phyloP scores from a whole-genome alignment of 2,888 invertebrate genomes.

The Melinaea marsaeus region DNA sequence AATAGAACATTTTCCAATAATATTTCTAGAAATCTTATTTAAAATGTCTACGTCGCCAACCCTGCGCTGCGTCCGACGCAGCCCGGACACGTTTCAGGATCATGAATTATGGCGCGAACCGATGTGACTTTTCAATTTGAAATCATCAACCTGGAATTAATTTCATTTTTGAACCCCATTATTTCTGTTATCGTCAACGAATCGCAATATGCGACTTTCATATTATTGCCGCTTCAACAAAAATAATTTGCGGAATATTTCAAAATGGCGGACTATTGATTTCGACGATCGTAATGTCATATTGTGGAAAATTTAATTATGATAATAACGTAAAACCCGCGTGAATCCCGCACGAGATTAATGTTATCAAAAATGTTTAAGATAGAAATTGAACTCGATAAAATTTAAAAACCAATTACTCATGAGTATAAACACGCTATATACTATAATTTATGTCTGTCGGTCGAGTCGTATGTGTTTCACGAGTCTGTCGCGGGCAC shows the following conservation, averaged over 20 bases:
- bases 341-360: no score
- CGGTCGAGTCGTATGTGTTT: slow-evolving; percentile 49
- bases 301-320: background rate
- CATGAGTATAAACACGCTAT: background rate
- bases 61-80: slow-evolving; percentile 67
- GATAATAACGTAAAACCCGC: no score
- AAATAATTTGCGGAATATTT: slow-evolving; percentile 55
- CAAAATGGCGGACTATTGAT: slow-evolving; percentile 25
- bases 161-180: slow-evolving; percentile 78
- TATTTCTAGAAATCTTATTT: background rate
- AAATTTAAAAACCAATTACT: slow-evolving; percentile 21
- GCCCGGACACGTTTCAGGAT: slow-evolving; percentile 77
- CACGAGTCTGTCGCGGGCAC: slow-evolving; percentile 70
- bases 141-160: slow-evolving; percentile 79
- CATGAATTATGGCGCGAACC: slow-evolving; percentile 78
- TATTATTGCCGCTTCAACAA: slow-evolving; percentile 70
- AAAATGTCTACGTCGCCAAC: slow-evolving; percentile 44
- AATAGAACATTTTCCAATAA: background rate
- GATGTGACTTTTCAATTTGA: slow-evolving; percentile 80
- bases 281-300: slow-evolving; percentile 15
- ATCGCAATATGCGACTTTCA: slow-evolving; percentile 75
- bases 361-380: no score
- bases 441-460: slow-evolving; percentile 19
- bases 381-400: background rate
- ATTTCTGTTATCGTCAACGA: slow-evolving; percentile 75